Conservation (phyloP, 2,888 invertebrate genomes). For the Muschampia plurimacula region DNA sequence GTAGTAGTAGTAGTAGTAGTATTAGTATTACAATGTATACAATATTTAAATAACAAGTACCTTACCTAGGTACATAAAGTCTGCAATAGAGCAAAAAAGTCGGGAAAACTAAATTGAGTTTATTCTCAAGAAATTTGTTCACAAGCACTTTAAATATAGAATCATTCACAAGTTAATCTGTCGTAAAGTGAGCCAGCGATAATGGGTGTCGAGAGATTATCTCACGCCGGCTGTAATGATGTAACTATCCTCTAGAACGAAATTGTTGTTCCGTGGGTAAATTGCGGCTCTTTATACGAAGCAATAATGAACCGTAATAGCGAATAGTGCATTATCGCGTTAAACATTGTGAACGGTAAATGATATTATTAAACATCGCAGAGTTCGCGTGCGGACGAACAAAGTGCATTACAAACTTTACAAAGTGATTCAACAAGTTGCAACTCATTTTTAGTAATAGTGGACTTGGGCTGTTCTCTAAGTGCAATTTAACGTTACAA, state of each 20-base stretch:
- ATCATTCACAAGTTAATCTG: constrained; percentile 53
- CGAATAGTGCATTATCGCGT: constrained; percentile 55
- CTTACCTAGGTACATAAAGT: no score
- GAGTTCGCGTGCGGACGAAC: constrained; percentile 40
- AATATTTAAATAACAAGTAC: background rate
- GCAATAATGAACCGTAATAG: constrained; percentile 59
- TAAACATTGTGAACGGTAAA: constrained; percentile 52
- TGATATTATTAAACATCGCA: constrained; percentile 47
- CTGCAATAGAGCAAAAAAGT: no score
- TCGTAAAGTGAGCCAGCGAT: constrained; percentile 48
- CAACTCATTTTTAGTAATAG: constrained; percentile 33
- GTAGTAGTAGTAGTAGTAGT: no score
- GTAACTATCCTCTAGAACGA: constrained; percentile 61
- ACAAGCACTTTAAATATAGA: constrained; percentile 19
- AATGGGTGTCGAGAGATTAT: constrained; percentile 56
- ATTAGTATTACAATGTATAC: no score
- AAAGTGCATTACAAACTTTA: constrained; percentile 17
- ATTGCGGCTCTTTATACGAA: constrained; percentile 60
- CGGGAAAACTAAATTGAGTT: background rate
- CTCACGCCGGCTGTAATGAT: constrained; percentile 58
- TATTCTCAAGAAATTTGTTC: background rate
- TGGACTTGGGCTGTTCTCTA: background rate
- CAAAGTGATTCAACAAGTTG: constrained; percentile 41
- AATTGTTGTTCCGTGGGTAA: constrained; percentile 57
- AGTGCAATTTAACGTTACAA: background rate